phyloP scores from a whole-genome alignment of 2,113 vertebrate species.

The Eulemur macaco region DNA sequence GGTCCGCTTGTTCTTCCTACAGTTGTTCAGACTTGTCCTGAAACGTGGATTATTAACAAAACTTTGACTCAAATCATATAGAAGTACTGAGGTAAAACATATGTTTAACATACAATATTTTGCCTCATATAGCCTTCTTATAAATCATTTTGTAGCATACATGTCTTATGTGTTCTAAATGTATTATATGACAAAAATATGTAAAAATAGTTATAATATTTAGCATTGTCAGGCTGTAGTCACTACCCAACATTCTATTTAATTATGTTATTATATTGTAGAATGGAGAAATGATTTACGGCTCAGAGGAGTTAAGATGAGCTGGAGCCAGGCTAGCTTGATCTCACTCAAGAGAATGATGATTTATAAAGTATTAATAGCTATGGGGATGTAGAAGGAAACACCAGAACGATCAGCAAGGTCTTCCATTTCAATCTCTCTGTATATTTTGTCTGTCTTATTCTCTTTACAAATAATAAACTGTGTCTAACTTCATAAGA shows the following conservation, averaged over 20 bases:
- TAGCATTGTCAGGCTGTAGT: background rate
- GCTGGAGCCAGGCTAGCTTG: background rate
- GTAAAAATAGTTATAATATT: background rate
- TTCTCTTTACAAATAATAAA: slow-evolving; percentile 15
- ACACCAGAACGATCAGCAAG: background rate
- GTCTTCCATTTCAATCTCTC: background rate
- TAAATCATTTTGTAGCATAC: background rate
- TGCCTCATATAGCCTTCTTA: background rate
- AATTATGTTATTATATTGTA: background rate
- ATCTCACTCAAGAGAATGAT: background rate
- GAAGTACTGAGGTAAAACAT: background rate
- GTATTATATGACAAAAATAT: background rate
- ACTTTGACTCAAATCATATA: background rate
- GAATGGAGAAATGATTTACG: background rate
- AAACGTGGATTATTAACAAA: background rate
- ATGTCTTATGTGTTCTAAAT: background rate
- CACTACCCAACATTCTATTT: background rate
- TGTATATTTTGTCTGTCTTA: background rate
- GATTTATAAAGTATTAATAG: background rate
- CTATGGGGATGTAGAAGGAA: background rate
- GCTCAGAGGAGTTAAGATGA: background rate
- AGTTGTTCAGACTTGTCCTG: background rate
- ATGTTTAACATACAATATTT: background rate
- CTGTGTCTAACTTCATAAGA: background rate
- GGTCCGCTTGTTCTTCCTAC: background rate